Evolutionary conservation across 2,888 invertebrate genomes (phyloP), one percentile per base, ranked within the genome.

Genomic region (Drosophila antonietae): DNA sequence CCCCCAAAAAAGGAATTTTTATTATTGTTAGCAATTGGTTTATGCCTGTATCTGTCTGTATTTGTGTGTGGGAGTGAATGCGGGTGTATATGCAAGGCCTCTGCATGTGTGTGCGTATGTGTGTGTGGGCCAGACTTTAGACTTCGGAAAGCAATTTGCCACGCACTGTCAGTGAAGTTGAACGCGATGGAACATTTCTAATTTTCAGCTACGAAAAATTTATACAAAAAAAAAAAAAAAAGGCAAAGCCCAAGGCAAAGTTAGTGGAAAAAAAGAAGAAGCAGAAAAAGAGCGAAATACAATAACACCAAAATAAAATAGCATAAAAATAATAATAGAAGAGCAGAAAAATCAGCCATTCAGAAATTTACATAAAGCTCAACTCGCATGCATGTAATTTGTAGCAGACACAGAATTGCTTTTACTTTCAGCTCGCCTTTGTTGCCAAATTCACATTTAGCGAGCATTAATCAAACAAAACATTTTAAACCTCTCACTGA

Each of bases 91-190:
- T 60, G 53, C 57, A 57, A 12, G 44, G 39, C 56, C 41, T 65
- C n/a, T 61, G 58, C 61, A 47, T 53, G 58, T 68, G 64, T 75
- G 58, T 68, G 57, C 44, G 56, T 15, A 7, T n/a, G 41, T 66
- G 64, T 78, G 57, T 67, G 56, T 67, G 68, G 53, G 70, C 63
- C 73, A 87, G 80, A 73, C 78, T 86, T 74, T 52, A 82, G 87
- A 88, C 88, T 88, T 88, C 77, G 87, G 79, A 88, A 88, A 88
- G 87, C 87, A 88, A 88, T 88, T 88, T 88, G 87, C 87, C 89
- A 88, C 89, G 87, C 87, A 85, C 87, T 88, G 87, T 75, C 87
- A 88, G 87, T 89, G 87, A 89, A 87, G 87, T 88, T 83, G 89
- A 87, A 87, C 89, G 89, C 87, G 75, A 72, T 84, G 81, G 76